Percentiles rank a stretch among this genome's conserved stretches.
Evolutionary conservation across 2,113 vertebrate genomes (phyloP).

Genomic region (Otocyon megalotis): DNA sequence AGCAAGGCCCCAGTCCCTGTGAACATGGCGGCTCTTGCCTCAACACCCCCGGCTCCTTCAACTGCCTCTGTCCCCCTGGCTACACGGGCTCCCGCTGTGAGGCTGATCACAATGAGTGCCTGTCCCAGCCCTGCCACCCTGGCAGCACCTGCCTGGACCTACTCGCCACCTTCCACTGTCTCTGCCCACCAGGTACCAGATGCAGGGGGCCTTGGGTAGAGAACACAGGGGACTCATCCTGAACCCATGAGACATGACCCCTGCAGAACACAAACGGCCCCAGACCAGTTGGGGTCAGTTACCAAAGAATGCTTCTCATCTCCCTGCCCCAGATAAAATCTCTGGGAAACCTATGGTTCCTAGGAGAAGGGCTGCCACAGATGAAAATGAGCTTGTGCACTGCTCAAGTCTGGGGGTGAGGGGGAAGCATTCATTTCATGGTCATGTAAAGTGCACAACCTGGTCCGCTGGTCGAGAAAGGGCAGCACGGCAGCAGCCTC

Average conservation of each 20-base stretch:
- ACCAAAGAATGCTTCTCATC: background rate
- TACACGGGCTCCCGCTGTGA: slow-evolving; percentile 85
- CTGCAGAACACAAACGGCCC: background rate
- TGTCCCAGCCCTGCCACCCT: slow-evolving; percentile 83
- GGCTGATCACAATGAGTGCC: slow-evolving; percentile 80
- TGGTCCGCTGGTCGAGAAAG: background rate
- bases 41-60: slow-evolving; percentile 84
- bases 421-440: fast-evolving
- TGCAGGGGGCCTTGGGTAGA: background rate
- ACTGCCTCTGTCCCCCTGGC: slow-evolving; percentile 82
- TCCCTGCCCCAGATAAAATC: background rate
- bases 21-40: slow-evolving; percentile 83
- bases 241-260: background rate
- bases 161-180: slow-evolving; percentile 81
- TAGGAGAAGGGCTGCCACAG: background rate
- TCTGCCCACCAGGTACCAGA: slow-evolving; percentile 83
- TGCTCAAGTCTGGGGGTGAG: background rate
- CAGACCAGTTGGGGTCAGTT: too few species aligned
- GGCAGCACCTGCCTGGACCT: slow-evolving; percentile 84
- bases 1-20: slow-evolving; percentile 82
- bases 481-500: background rate
- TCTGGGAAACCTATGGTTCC: fast-evolving
- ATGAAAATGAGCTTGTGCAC: background rate
- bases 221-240: background rate
- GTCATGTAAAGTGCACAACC: fast-evolving